Evolutionary conservation across 2,888 invertebrate species (phyloP), one percentile per base, ranked within the genome.

Genomic region (Boloria selene): DNA sequence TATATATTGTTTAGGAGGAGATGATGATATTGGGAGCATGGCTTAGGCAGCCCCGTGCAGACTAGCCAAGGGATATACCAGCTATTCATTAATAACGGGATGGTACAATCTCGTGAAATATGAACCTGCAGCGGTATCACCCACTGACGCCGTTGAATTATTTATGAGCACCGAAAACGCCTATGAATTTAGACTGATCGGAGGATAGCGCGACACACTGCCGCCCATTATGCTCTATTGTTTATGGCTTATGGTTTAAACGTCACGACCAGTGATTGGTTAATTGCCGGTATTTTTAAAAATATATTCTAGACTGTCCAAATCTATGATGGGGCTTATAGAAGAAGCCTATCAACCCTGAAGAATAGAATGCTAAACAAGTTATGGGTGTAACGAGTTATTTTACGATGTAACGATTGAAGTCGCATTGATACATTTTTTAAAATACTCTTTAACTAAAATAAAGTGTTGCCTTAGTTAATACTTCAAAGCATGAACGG

Each of bases 111-210:
- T 54, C 50, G 17, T 68, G 68, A 65, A 65, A 62, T 53, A 65
- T 68, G 65, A 54, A 65, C 62, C 62, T 64, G 47, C 64, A 64
- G 44, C 61, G 56, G 52, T 61, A 64, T 59, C 64, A 69, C 31
- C 51, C 58, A 38, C 18, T 49, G 53, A 45, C 58, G 53, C 38
- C 53, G 64, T 59, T 70, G 55, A 64, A 62, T 64, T 69, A 69
- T 64, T 69, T 67, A 69, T 64, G 69, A 70, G 58, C 53, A 59
- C 55, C 53, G 56, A 64, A 58, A 64, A 64, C 45, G 62, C 65
- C 61, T 60, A 68, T 68, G 65, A 68, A 68, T 68, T 65, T 65
- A 65, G 65, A 66, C 65, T 60, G 65, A 68, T 68, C 68, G 68
- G 26, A 26, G 62, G 59, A 63, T 62, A 56, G 65, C 45, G 59